Evolutionary conservation across 2,888 invertebrate species (phyloP), one percentile per base, ranked within the genome.

Genomic region (Melipona beecheii): DNA sequence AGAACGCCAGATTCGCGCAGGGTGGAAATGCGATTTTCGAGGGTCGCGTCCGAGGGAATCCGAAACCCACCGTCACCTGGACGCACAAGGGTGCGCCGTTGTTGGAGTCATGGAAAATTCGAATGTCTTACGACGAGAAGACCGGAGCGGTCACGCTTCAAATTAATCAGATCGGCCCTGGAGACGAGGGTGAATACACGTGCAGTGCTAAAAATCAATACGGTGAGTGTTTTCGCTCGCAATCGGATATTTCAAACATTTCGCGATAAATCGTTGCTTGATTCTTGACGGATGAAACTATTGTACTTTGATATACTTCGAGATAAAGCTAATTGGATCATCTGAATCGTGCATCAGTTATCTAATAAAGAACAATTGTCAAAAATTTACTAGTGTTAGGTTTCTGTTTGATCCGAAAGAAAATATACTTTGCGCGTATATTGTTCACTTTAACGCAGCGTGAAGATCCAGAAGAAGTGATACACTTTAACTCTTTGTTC

Each of bases 141-240:
- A 98, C 98, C 89, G 99, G 99, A 76, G 97, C 97, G 89, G 98
- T 98, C 89, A 97, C 98, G 84, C 96, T 99, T 91, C 97, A 98
- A 91, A 99, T 99, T 93, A 98, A 98, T 94, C 97, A 98, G 94
- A 98, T 99, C 91, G 98, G 98, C 84, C 98, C 98, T 78, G 99
- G 98, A 74, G 99, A 99, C 95, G 98, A 98, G 94, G 99, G 99
- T 90, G 99, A 99, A 95, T 99, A 99, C 95, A 98, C 98, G 2
- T 98, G 99, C 95, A 98, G 97, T 83, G 99, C 99, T 69, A 97
- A 98, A 91, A 99, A 99, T 95, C 98, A 98, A 93, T 98, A 98
- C 92, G 99, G 94, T 94, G 74, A 88, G 86, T 84, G 6, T 58
- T 71, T 15, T 2, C 43, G 9, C 43, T 43, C 43, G 1, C 43